A percentile compares a stretch with the other conserved stretches of the same genome.
These are phyloP conservation scores for Microhierax caerulescens DNA, from an alignment of 2,797 vertebrate species.

Conservation along the genomic window DNA sequence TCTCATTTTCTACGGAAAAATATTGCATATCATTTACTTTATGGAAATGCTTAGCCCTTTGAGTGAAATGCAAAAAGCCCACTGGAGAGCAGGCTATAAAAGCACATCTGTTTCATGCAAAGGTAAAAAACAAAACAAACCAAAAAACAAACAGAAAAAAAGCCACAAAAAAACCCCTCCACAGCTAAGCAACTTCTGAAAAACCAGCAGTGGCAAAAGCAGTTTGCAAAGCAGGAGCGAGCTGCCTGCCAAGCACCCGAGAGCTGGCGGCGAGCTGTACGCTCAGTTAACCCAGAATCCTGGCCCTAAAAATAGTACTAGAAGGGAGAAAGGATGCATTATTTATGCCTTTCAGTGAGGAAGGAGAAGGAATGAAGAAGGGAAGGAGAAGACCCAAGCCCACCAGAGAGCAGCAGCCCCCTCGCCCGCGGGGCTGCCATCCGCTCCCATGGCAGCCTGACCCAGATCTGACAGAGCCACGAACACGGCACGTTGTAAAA, in stretches of 20 bases:
- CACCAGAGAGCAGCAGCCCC: background rate
- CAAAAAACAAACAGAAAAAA: too few relatives aligned
- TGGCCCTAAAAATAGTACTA: slow-evolving; percentile 45
- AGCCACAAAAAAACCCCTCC: too few relatives aligned
- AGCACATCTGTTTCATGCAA: background rate
- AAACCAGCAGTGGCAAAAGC: background rate
- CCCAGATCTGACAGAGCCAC: slow-evolving; percentile 19
- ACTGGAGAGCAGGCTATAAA: background rate
- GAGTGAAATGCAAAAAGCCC: background rate
- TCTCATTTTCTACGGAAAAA: background rate
- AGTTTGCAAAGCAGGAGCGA: background rate
- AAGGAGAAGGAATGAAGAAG: background rate
- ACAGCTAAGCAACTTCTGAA: background rate
- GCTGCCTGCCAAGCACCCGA: background rate
- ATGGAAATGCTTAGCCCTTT: background rate
- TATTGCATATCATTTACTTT: fast-evolving
- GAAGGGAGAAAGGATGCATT: slow-evolving; percentile 1
- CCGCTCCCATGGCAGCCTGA: background rate
- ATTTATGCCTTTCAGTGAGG: background rate
- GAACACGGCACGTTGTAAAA: fast-evolving
- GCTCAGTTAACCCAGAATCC: slow-evolving; percentile 5
- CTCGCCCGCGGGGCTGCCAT: background rate
- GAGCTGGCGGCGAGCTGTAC: background rate
- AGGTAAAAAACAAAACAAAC: background rate
- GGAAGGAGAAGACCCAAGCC: background rate